phyloP scores from a whole-genome alignment of 2,888 invertebrate species.

The Chrysolina haemoptera region DNA sequence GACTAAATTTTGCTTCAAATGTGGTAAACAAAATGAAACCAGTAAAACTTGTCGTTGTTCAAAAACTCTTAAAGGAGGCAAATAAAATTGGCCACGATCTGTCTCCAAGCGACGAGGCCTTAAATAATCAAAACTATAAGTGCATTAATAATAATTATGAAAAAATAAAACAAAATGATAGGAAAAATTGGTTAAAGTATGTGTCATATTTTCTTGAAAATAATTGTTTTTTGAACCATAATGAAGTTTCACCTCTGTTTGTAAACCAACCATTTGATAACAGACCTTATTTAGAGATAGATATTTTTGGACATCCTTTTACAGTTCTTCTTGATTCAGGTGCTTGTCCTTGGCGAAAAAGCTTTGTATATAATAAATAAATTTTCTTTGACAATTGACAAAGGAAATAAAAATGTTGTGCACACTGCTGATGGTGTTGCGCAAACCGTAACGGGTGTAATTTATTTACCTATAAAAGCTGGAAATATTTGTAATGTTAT shows the following conservation, averaged over 20 bases:
- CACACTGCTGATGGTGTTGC: slow-evolving; percentile 20
- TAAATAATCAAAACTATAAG: too few species aligned
- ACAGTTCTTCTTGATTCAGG: slow-evolving; percentile 30
- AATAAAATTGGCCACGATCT: slow-evolving; percentile 1
- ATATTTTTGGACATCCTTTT: slow-evolving; percentile 24
- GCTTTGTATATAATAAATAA: too few species aligned
- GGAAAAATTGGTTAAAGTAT: background rate
- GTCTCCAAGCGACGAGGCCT: background rate
- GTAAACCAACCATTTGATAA: slow-evolving; percentile 22
- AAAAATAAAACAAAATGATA: slow-evolving; percentile 12
- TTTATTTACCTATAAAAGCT: slow-evolving; percentile 11
- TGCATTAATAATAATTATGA: too few species aligned
- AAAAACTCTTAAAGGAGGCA: slow-evolving; percentile 19
- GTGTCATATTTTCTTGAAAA: slow-evolving; percentile 25
- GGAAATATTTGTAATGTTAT: slow-evolving; percentile 22
- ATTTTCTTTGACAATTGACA: slow-evolving; percentile 3
- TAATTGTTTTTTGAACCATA: background rate
- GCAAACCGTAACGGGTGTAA: slow-evolving; percentile 14
- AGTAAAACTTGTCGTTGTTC: slow-evolving; percentile 25
- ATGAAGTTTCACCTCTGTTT: slow-evolving; percentile 22
- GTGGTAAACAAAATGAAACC: slow-evolving; percentile 28
- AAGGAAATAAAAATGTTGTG: slow-evolving; percentile 7
- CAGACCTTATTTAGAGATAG: slow-evolving; percentile 29
- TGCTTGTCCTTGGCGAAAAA: too few species aligned
- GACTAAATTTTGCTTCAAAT: slow-evolving; percentile 30